These are phyloP conservation scores for Rhabdornis inornatus DNA, from an alignment of 2,113 vertebrate genomes.

Conservation along the genomic window DNA sequence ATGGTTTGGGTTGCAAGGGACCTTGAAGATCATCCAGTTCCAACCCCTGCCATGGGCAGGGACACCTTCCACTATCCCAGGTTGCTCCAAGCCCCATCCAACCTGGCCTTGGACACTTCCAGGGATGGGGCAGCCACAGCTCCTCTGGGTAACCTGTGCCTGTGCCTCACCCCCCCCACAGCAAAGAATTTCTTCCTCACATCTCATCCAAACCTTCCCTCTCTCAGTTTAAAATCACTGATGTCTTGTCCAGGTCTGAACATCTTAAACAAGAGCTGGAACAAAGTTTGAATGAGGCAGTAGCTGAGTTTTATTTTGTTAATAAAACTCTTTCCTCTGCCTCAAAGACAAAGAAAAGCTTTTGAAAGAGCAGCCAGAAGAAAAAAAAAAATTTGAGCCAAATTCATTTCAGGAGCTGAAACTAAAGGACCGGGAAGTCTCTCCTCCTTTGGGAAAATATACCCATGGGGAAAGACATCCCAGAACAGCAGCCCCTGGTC, in stretches of 20 bases:
- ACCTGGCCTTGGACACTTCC: accelerated
- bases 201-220: background rate
- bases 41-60: background rate
- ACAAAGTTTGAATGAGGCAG: accelerated
- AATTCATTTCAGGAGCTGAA: background rate
- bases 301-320: background rate
- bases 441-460: background rate
- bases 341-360: background rate
- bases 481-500: background rate
- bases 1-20: background rate
- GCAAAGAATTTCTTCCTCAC: background rate
- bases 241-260: background rate
- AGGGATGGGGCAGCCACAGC: background rate
- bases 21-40: background rate
- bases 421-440: background rate
- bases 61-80: accelerated
- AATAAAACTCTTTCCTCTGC: background rate
- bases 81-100: accelerated
- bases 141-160: accelerated
- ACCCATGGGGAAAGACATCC: background rate
- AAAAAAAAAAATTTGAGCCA: background rate
- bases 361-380: background rate
- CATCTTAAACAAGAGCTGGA: background rate
- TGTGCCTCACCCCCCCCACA: background rate
- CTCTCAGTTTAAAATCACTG: background rate